Evolutionary conservation across 2,797 vertebrate species (phyloP), one percentile per base, ranked within the genome.

Genomic region (Petrocephalus sullivani): DNA sequence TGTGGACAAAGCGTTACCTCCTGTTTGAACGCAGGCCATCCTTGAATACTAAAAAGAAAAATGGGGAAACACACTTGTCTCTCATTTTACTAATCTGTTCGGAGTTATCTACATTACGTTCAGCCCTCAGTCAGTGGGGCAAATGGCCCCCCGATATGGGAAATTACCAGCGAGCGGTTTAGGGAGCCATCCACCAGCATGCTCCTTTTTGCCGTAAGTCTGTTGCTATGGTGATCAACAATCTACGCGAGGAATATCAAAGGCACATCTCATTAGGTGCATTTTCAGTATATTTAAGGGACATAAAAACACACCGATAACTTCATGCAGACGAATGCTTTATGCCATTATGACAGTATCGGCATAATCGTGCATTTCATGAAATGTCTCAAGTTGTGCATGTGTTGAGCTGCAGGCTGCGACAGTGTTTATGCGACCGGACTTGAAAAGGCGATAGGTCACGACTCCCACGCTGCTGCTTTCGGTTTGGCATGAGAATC

Each of bases 41-140:
- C 87, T 91, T 91, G 88, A 49, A 92, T 92, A 91, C 86, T 90
- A 92, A 89, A 75, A 49, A 91, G 60, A 89, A 89, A 21, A 88
- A 3, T 1, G 71, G 16, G 37, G 16, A 93, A 92, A 91, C 89
- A 85, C 89, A 90, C 91, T 92, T 90, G 84, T 90, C 90, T 91
- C 90, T 92, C 92, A 94, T 93, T 94, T 90, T 67, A 81, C 90
- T 93, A 93, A 95, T 95, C 94, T 51, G n/a, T 54, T 21, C 87
- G 83, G 90, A 89, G 75, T 86, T 89, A 92, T 95, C 94, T 91
- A 23, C 75, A 41, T 82, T 64, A 46, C 12, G 21, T n/a, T 82
- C 37, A 19, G 57, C 8, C 88, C 71, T 87, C 51, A 85, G 90
- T 86, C 89, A 88, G 87, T 54, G 5, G 46, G 49, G 53, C 81